A percentile compares a stretch with the other conserved stretches of the same genome.
Conservation (phyloP, 2,113 vertebrate genomes). For the Panthera tigris region DNA sequence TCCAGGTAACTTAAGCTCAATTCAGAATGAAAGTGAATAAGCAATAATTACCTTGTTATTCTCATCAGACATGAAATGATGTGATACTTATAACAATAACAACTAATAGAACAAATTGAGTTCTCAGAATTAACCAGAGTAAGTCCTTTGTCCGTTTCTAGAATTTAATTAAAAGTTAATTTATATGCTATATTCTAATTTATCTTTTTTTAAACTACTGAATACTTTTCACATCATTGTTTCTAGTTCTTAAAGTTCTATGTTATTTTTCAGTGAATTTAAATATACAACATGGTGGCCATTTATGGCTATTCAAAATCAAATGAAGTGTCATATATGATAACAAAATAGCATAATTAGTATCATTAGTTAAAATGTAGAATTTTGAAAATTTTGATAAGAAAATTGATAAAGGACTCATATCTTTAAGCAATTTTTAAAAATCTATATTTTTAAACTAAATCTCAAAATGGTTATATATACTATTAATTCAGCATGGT, state of each 20-base stretch:
- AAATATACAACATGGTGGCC: background rate
- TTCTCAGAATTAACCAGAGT: background rate
- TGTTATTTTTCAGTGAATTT: background rate
- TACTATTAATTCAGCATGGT: background rate
- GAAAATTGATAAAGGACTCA: background rate
- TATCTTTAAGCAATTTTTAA: background rate
- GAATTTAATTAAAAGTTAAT: background rate
- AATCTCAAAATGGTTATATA: background rate
- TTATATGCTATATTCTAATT: background rate
- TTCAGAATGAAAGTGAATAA: background rate
- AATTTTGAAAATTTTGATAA: background rate
- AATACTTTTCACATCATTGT: background rate
- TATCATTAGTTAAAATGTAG: background rate
- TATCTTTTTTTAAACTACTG: background rate
- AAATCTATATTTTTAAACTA: background rate
- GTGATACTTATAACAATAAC: background rate
- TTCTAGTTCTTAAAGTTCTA: background rate
- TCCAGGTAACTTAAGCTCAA: background rate
- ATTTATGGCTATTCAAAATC: background rate
- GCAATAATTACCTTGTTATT: background rate
- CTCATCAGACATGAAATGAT: background rate
- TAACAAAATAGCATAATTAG: background rate
- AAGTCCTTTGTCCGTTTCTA: background rate
- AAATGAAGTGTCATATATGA: background rate
- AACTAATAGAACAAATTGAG: background rate